Conservation (phyloP, 2,888 invertebrate species). For the Chrysotoxum bicinctum region DNA sequence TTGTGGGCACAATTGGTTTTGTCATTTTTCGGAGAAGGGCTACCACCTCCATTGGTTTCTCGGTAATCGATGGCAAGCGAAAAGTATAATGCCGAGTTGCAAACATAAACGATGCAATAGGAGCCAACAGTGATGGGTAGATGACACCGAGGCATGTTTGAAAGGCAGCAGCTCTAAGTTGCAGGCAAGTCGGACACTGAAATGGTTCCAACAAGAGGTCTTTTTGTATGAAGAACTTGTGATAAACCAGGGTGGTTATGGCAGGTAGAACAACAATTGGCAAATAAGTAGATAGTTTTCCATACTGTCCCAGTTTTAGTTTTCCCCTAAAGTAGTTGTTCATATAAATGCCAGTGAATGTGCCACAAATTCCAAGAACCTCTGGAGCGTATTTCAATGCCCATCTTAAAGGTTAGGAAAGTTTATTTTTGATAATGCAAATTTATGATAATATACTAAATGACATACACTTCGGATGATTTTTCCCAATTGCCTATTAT, state of each 20-base stretch:
- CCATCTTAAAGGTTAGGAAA: constrained; percentile 81
- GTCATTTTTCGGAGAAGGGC: constrained; percentile 83
- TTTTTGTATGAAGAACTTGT: constrained; percentile 84
- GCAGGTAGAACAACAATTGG: constrained; percentile 85
- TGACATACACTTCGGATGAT: constrained; percentile 84
- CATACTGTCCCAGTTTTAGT: constrained; percentile 84
- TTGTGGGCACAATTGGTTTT: constrained; percentile 82
- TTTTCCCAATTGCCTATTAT: constrained; percentile 85
- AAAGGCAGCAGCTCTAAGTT: constrained; percentile 84
- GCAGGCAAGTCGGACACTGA: constrained; percentile 86
- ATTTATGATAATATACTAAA: constrained; percentile 54
- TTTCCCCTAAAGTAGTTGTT: constrained; percentile 85
- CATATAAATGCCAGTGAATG: constrained; percentile 84
- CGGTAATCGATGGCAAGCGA: constrained; percentile 85
- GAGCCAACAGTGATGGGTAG: constrained; percentile 85
- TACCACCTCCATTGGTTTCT: constrained; percentile 83
- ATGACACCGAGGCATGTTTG: constrained; percentile 83
- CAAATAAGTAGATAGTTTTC: constrained; percentile 84
- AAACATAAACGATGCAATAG: constrained; percentile 84
- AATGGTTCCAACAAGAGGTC: constrained; percentile 83
- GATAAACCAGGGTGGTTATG: constrained; percentile 83
- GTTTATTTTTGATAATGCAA: constrained; percentile 63
- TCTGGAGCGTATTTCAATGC: constrained; percentile 83
- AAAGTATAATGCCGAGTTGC: constrained; percentile 85
- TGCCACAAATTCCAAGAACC: constrained; percentile 83